Percentiles rank a stretch among this genome's conserved stretches.
phyloP scores from a whole-genome alignment of 2,888 invertebrate genomes.

The Galeruca laticollis region DNA sequence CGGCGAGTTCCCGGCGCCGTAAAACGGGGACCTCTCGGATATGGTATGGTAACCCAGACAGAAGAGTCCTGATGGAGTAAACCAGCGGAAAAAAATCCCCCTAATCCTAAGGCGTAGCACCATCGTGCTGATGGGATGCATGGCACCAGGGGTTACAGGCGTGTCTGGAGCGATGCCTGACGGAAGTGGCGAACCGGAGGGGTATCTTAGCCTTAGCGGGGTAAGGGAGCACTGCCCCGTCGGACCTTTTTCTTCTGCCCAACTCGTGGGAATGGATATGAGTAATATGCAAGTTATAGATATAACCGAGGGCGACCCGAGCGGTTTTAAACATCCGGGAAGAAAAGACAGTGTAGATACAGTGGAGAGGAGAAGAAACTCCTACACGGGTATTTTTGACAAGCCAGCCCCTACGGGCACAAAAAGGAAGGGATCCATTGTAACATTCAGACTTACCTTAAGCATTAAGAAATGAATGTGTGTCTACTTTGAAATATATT shows the following conservation, averaged over 20 bases:
- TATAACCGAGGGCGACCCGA: not conserved
- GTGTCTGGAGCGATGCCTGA: conserved; percentile 24
- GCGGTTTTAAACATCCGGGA: not conserved
- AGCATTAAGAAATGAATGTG: too few species aligned
- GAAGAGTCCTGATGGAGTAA: too few species aligned
- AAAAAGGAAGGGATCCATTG: not conserved
- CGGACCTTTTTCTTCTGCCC: not conserved
- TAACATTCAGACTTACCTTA: too few species aligned
- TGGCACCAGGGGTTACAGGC: conserved; percentile 17
- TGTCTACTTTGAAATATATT: too few species aligned
- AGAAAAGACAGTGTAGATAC: not conserved
- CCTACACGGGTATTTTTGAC: not conserved
- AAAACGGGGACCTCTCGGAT: too few species aligned
- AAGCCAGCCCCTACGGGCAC: not conserved
- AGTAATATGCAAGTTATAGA: not conserved
- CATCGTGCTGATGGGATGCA: conserved; percentile 18
- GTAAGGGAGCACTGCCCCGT: conserved; percentile 15
- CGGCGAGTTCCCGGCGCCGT: too few species aligned
- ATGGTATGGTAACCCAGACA: too few species aligned
- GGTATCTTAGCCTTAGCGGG: not conserved
- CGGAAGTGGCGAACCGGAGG: conserved; percentile 22
- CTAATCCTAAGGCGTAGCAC: not conserved
- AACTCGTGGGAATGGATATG: not conserved
- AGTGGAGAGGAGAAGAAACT: too few species aligned
- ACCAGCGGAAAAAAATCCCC: not conserved